These are phyloP conservation scores for Latrodectus hesperus DNA, from an alignment of 2,888 invertebrate genomes.

Conservation along the genomic window DNA sequence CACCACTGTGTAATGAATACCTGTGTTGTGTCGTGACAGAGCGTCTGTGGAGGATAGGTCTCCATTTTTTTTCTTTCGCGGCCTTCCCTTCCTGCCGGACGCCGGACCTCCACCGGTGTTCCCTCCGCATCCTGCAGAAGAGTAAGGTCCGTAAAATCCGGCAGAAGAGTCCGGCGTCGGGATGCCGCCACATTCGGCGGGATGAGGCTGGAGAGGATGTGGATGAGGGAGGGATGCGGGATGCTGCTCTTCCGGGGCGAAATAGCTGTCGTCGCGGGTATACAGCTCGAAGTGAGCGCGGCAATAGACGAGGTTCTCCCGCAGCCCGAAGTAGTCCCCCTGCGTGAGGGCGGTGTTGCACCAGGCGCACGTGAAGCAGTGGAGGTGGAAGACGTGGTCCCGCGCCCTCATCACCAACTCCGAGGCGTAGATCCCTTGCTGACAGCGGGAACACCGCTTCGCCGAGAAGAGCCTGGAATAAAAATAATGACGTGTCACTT, in stretches of 20 bases:
- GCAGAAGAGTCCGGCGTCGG: neutral
- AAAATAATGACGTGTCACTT: neutral
- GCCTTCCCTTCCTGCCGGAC: constrained; percentile 70
- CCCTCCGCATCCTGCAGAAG: neutral
- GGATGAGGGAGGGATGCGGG: neutral
- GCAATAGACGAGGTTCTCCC: constrained; percentile 84
- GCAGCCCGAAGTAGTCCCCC: constrained; percentile 94
- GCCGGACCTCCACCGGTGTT: neutral
- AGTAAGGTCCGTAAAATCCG: constrained; percentile 14
- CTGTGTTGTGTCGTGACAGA: constrained; percentile 29
- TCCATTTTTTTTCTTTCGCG: constrained; percentile 70
- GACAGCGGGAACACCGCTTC: constrained; percentile 87
- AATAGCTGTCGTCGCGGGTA: constrained; percentile 70
- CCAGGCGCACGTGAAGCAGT: constrained; percentile 93
- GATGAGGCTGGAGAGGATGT: neutral
- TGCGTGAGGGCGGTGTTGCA: constrained; percentile 91
- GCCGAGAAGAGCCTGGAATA: constrained; percentile 75
- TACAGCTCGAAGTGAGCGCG: constrained; percentile 83
- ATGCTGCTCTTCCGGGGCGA: neutral
- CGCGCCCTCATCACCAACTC: constrained; percentile 96
- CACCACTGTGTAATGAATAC: neutral
- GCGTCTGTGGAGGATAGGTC: constrained; percentile 22
- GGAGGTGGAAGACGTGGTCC: constrained; percentile 93
- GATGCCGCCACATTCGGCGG: neutral
- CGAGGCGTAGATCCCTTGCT: constrained; percentile 89